Conservation (phyloP, 2,888 invertebrate species). For the Ceramica pisi region DNA sequence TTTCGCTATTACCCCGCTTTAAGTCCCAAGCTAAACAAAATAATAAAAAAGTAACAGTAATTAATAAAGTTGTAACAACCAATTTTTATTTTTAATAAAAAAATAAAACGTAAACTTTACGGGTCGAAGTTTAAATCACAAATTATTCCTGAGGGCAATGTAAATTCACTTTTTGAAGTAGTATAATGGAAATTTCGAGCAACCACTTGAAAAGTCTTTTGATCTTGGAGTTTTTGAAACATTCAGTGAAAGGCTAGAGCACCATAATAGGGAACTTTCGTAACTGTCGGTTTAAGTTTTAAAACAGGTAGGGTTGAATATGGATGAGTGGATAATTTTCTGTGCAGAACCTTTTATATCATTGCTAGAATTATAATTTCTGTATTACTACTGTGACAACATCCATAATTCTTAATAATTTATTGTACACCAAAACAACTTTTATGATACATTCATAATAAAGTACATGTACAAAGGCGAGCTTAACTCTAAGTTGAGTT, state of each 20-base stretch:
- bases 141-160: conserved; percentile 76
- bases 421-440: no score
- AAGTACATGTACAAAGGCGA: no score
- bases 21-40: conserved; percentile 27
- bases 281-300: conserved; percentile 72
- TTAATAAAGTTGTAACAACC: conserved; percentile 65
- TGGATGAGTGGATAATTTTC: conserved; percentile 29
- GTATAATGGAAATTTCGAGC: conserved; percentile 86
- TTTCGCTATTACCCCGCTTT: not conserved
- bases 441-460: no score
- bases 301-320: conserved; percentile 56
- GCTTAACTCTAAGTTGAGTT: no score
- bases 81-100: conserved; percentile 61
- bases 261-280: conserved; percentile 71
- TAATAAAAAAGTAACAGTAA: conserved; percentile 35
- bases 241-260: conserved; percentile 76
- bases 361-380: not conserved
- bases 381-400: not conserved
- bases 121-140: conserved; percentile 71
- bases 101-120: conserved; percentile 59
- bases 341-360: not conserved
- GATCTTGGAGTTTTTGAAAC: conserved; percentile 84
- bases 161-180: conserved; percentile 82
- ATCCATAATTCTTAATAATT: no score
- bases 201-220: conserved; percentile 86